These are phyloP conservation scores for Malacosoma neustria DNA, from an alignment of 2,888 invertebrate genomes.

Conservation along the genomic window DNA sequence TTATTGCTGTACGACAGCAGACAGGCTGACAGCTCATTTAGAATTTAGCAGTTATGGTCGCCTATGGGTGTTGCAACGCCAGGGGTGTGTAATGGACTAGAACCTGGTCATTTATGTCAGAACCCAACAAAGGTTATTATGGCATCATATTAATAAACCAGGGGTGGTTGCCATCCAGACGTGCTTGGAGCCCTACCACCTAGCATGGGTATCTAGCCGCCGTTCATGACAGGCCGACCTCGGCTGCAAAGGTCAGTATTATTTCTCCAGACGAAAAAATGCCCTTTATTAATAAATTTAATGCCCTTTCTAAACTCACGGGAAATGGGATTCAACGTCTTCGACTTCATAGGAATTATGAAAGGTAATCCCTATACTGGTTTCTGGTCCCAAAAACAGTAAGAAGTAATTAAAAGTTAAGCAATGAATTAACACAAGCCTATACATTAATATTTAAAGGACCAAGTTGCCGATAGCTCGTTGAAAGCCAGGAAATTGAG, in stretches of 20 bases:
- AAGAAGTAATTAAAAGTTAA: constrained; percentile 17
- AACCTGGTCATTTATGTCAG: neutral
- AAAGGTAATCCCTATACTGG: too few relatives aligned
- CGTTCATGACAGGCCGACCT: too few relatives aligned
- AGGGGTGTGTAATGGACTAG: neutral
- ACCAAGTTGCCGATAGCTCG: constrained; percentile 57
- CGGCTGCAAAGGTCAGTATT: too few relatives aligned
- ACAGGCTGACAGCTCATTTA: too few relatives aligned
- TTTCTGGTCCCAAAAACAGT: constrained; percentile 9
- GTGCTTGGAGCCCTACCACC: too few relatives aligned
- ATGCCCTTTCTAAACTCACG: neutral
- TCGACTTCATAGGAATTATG: neutral
- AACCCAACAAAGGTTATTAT: neutral
- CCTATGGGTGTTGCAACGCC: neutral
- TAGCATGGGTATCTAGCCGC: too few relatives aligned
- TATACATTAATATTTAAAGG: constrained; percentile 38
- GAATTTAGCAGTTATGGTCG: neutral
- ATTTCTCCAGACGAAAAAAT: too few relatives aligned
- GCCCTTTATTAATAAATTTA: neutral
- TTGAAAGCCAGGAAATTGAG: constrained; percentile 69
- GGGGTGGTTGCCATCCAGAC: too few relatives aligned
- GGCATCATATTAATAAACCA: neutral
- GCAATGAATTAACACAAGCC: constrained; percentile 28
- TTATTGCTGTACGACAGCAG: too few relatives aligned
- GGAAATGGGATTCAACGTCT: neutral